Evolutionary conservation across 2,797 vertebrate species (phyloP), one percentile per base, ranked within the genome.

Genomic region (Lerista edwardsae): DNA sequence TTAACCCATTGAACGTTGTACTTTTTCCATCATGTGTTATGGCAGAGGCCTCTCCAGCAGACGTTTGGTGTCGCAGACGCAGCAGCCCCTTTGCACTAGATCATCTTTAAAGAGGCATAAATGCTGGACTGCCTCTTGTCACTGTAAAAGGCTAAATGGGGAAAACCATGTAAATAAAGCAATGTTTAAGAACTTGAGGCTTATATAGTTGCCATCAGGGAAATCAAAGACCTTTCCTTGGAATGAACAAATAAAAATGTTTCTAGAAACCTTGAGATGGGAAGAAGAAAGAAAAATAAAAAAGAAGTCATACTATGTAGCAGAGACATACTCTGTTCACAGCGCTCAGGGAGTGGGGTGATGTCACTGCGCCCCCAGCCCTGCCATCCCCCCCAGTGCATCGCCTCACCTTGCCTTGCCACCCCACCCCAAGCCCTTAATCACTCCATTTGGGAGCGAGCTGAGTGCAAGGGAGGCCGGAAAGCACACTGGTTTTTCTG

Each of bases 61-160:
- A 90, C 93, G 47, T 75, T 79, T 86, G 87, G 86, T 75, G 86
- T 83, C 78, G 76, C 79, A 80, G 7, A 80, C 86, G 76, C 85
- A 47, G 41, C 61, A 80, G 84, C 74, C 90, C 87, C 85, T 55
- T 83, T 61, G 25, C 41, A 61, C 72, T 87, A 80, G 91, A 87
- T 91, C 91, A 88, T 94, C 91, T 93, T 90, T 87, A 89, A 81
- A 88, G 80, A 85, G 80, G 83, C 80, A 92, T 86, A 94, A 93
- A 94, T 84, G 86, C 84, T 91, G 83, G 76, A 74, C 87, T 88
- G 67, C 78, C 88, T 82, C 85, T 89, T 92, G 86, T 90, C 90
- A 90, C 85, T 93, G 91, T 91, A 89, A 93, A 94, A 93, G 90
- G 90, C 86, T 91, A 93, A 93, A 92, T 77, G 89, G 41, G 87